Evolutionary conservation across 2,888 invertebrate species (phyloP).

Genomic region (Drosophila macrothrix): DNA sequence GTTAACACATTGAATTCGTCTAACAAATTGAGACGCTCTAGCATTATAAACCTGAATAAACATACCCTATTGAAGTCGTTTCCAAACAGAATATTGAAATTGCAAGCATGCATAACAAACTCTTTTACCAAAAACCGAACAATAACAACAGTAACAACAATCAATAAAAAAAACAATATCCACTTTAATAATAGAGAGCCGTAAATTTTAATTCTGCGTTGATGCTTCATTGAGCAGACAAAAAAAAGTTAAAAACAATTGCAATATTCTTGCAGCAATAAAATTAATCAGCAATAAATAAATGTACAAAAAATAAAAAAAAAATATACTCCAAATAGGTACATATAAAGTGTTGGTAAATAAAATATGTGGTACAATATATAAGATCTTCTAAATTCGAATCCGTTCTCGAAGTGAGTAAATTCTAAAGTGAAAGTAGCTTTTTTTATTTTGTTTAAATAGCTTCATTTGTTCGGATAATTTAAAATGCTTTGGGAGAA

Average conservation of each 20-base stretch:
- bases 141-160: slow-evolving; percentile 3
- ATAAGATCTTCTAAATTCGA: not conserved
- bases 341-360: not conserved
- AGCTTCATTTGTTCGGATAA: not conserved
- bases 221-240: slow-evolving; percentile 21
- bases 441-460: no score
- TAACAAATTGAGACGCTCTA: not conserved
- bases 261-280: slow-evolving; percentile 19
- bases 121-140: slow-evolving; percentile 15
- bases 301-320: slow-evolving; percentile 9
- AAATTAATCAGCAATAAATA: slow-evolving; percentile 36
- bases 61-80: not conserved
- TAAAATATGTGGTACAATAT: not conserved
- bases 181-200: slow-evolving; percentile 41
- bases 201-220: slow-evolving; percentile 37
- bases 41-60: no score
- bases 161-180: slow-evolving; percentile 15
- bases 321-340: slow-evolving; percentile 5
- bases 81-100: slow-evolving; percentile 3
- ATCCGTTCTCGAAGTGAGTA: not conserved
- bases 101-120: slow-evolving; percentile 32
- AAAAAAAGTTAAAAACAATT: slow-evolving; percentile 1
- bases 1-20: not conserved
- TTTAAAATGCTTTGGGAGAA: not conserved
- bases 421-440: no score